Evolutionary conservation across 2,888 invertebrate genomes (phyloP).

Genomic region (Caenorhabditis afra): DNA sequence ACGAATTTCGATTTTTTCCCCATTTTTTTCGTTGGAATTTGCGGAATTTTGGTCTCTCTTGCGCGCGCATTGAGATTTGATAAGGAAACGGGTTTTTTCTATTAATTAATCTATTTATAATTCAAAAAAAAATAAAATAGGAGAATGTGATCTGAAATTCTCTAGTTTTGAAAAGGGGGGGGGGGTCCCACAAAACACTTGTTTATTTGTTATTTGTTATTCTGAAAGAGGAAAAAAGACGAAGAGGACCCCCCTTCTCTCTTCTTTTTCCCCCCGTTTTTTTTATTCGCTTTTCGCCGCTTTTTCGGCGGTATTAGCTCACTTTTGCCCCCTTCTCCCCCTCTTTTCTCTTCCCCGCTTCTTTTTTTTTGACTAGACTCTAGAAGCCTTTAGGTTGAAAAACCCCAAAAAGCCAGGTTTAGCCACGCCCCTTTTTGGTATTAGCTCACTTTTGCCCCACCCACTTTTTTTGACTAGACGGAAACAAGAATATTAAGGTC

Average conservation of each 20-base stretch:
- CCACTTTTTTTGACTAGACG: too few relatives aligned
- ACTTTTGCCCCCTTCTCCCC: background rate
- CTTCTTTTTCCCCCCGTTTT: background rate
- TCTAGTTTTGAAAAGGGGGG: background rate
- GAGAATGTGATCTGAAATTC: slow-evolving; percentile 36
- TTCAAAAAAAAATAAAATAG: too few relatives aligned
- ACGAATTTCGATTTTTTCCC: background rate
- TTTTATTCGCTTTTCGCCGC: slow-evolving; percentile 6
- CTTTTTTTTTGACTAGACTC: too few relatives aligned
- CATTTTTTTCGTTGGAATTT: background rate
- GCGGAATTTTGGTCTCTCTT: too few relatives aligned
- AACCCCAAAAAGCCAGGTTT: too few relatives aligned
- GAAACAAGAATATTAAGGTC: too few relatives aligned
- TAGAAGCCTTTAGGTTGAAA: too few relatives aligned
- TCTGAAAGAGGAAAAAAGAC: background rate
- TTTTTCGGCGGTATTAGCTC: background rate
- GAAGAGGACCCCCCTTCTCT: background rate
- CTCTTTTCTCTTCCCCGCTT: background rate
- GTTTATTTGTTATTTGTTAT: slow-evolving; percentile 52
- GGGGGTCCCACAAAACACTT: slow-evolving; percentile 19
- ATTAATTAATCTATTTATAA: too few relatives aligned
- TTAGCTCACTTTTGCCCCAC: too few relatives aligned
- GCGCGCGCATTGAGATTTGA: too few relatives aligned
- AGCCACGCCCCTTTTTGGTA: too few relatives aligned
- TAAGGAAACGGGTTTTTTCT: slow-evolving; percentile 1